phyloP scores from a whole-genome alignment of 2,113 vertebrate genomes.

The Phylloscopus trochilus region DNA sequence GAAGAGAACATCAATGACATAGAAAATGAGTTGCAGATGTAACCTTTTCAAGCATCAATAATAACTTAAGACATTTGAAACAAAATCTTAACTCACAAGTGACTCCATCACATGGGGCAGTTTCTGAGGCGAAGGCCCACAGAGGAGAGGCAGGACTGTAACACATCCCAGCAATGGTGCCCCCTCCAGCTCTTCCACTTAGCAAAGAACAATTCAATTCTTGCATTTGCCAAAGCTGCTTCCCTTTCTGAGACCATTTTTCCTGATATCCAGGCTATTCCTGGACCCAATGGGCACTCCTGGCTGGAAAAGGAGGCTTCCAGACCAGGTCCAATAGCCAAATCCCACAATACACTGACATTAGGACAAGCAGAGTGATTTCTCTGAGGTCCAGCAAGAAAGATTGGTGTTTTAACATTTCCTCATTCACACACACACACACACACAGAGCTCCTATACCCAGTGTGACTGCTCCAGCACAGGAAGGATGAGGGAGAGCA shows the following conservation, averaged over 20 bases:
- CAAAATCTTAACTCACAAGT: slow-evolving; percentile 21
- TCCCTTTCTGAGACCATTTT: neutral
- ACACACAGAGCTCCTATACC: fast-evolving
- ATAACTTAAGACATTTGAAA: slow-evolving; percentile 48
- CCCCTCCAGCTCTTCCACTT: slow-evolving; percentile 1
- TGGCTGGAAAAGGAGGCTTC: neutral
- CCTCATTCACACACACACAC: neutral
- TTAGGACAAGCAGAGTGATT: neutral
- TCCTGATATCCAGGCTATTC: neutral
- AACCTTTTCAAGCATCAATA: slow-evolving; percentile 63
- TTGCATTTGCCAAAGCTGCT: neutral
- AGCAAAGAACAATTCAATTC: neutral
- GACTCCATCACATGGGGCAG: neutral
- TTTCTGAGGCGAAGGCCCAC: neutral
- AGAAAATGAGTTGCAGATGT: slow-evolving; percentile 66
- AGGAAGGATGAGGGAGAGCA: neutral
- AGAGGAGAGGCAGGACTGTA: neutral
- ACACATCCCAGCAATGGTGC: neutral
- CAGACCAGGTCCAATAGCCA: neutral
- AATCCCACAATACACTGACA: neutral
- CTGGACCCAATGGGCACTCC: neutral
- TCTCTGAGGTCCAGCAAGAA: neutral
- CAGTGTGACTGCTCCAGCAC: neutral
- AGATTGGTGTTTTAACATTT: neutral
- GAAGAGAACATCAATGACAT: slow-evolving; percentile 58